Percentiles rank a stretch among this genome's conserved stretches.
Evolutionary conservation across 2,888 invertebrate genomes (phyloP).

Genomic region (Sinelater perroti): DNA sequence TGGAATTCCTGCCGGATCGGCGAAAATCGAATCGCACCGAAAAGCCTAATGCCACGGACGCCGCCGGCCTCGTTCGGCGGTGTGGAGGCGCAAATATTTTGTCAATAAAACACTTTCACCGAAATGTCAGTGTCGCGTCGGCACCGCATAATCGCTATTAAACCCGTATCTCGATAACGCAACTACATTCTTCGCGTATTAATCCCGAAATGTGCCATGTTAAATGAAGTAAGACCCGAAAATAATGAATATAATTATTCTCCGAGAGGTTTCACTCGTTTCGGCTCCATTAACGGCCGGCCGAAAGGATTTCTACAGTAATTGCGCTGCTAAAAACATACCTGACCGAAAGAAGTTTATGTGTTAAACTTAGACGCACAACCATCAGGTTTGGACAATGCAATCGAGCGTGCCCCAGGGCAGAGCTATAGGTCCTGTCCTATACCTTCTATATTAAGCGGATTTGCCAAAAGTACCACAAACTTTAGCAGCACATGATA

Average conservation of each 20-base stretch:
- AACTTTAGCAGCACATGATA: too few relatives aligned
- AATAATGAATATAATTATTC: conserved; percentile 17
- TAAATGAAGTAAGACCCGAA: conserved; percentile 12
- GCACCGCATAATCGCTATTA: conserved; percentile 19
- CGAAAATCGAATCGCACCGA: too few relatives aligned
- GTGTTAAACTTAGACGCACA: too few relatives aligned
- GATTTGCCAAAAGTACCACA: too few relatives aligned
- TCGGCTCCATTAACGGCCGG: conserved; percentile 8
- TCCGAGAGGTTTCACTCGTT: conserved; percentile 11
- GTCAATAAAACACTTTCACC: conserved; percentile 35
- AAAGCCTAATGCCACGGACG: conserved; percentile 17
- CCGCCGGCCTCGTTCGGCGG: too few relatives aligned
- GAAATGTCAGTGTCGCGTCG: conserved; percentile 35
- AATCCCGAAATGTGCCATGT: conserved; percentile 17
- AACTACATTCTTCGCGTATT: conserved; percentile 19
- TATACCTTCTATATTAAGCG: too few relatives aligned
- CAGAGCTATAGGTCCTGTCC: too few relatives aligned
- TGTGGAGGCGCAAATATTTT: conserved; percentile 27
- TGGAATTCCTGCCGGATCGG: neutral
- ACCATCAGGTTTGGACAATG: too few relatives aligned
- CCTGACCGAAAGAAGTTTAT: too few relatives aligned
- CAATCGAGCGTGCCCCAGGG: too few relatives aligned
- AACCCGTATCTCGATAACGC: conserved; percentile 18
- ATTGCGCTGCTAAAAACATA: too few relatives aligned
- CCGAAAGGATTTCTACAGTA: conserved; percentile 13